phyloP scores from a whole-genome alignment of 1,140 invertebrate species.

The Eupristina koningsbergeri region DNA sequence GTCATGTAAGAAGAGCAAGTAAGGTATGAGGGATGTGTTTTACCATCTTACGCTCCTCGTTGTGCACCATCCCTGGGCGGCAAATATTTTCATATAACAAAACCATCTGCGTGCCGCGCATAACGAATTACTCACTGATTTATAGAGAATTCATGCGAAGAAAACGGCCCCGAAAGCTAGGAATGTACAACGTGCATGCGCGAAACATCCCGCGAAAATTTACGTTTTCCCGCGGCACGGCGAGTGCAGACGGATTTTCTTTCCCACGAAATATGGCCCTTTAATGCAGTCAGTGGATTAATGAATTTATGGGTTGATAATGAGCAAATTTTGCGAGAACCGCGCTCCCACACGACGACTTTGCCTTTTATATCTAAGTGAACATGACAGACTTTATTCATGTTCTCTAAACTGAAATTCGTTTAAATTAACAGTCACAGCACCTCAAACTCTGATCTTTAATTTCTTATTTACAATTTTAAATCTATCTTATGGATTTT shows the following conservation, averaged over 20 bases:
- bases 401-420: no score
- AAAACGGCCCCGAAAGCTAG: slow-evolving; percentile 24
- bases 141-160: slow-evolving; percentile 64
- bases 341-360: not conserved
- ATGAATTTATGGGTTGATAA: slow-evolving; percentile 12
- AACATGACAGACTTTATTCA: not conserved
- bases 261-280: not conserved
- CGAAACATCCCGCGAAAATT: slow-evolving; percentile 32
- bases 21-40: slow-evolving; percentile 72
- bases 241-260: slow-evolving; percentile 13
- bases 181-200: slow-evolving; percentile 17
- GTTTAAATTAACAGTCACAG: no score
- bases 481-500: no score
- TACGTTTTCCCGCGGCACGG: slow-evolving; percentile 9
- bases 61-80: slow-evolving; percentile 67
- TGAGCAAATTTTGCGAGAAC: not conserved
- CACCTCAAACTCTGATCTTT: no score
- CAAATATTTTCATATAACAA: slow-evolving; percentile 76
- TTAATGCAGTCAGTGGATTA: slow-evolving; percentile 17
- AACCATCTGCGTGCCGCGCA: slow-evolving; percentile 74
- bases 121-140: slow-evolving; percentile 74
- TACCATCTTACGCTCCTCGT: slow-evolving; percentile 67
- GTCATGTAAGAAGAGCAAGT: slow-evolving; percentile 54
- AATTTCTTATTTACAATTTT: not conserved
- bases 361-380: not conserved